phyloP scores from a whole-genome alignment of 2,113 vertebrate species.

The Plotosus lineatus region DNA sequence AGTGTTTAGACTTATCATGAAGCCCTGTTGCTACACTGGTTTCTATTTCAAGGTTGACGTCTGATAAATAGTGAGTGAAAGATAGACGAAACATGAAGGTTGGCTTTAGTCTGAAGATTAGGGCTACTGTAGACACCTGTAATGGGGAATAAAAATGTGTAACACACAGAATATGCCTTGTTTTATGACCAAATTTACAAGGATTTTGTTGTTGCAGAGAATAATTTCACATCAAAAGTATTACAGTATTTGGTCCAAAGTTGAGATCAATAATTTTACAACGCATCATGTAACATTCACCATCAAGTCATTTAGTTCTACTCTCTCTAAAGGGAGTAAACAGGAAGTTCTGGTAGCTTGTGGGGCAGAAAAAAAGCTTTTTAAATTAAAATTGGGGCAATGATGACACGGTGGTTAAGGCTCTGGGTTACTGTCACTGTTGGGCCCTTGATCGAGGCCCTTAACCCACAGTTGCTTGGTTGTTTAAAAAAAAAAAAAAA shows the following conservation, averaged over 20 bases:
- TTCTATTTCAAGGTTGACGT: constrained; percentile 29
- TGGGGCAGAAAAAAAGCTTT: too few relatives aligned
- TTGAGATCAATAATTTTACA: not conserved
- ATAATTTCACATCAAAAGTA: not conserved
- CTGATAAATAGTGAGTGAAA: constrained; percentile 30
- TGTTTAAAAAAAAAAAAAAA: not conserved
- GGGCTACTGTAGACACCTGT: not conserved
- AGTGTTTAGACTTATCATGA: constrained; percentile 26
- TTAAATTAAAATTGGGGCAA: not conserved
- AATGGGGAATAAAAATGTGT: not conserved
- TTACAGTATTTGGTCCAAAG: not conserved
- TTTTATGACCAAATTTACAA: not conserved
- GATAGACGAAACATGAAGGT: constrained; percentile 9
- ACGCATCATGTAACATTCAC: not conserved
- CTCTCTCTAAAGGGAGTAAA: not conserved
- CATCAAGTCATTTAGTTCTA: not conserved
- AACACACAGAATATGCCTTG: not conserved
- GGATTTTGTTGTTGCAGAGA: not conserved
- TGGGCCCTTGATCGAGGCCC: too few relatives aligned
- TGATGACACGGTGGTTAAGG: too few relatives aligned
- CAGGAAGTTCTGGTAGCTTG: not conserved
- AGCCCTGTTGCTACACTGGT: constrained; percentile 6
- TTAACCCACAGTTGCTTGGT: too few relatives aligned
- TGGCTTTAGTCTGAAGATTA: not conserved
- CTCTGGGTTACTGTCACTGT: too few relatives aligned